Percentiles rank a stretch among this genome's conserved stretches.
phyloP scores from a whole-genome alignment of 2,113 vertebrate genomes.

The Megalops atlanticus region DNA sequence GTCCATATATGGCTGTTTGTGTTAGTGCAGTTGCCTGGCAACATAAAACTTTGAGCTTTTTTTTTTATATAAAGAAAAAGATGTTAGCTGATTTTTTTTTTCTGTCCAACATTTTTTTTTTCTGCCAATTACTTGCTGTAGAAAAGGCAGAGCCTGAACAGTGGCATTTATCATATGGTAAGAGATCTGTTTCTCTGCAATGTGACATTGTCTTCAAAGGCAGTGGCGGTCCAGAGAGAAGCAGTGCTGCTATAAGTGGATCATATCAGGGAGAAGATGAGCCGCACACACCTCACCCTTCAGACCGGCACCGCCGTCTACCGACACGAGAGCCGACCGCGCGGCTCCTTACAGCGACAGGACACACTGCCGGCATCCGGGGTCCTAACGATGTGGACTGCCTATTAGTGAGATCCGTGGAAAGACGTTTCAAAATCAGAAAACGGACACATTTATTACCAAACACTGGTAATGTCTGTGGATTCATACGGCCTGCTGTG shows the following conservation, averaged over 20 bases:
- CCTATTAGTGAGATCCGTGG: not conserved
- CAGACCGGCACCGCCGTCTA: slow-evolving; percentile 20
- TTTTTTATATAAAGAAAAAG: slow-evolving; percentile 27
- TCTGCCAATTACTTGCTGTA: slow-evolving; percentile 7
- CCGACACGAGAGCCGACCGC: slow-evolving; percentile 12
- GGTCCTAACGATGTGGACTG: not conserved
- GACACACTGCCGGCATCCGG: not conserved
- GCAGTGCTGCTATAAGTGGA: slow-evolving; percentile 27
- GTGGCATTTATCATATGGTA: not conserved
- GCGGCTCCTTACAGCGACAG: not conserved
- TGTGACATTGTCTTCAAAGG: slow-evolving; percentile 28
- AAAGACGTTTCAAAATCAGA: slow-evolving; percentile 18
- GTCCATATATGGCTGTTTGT: slow-evolving; percentile 38
- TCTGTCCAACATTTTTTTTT: slow-evolving; percentile 17
- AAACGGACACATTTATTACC: no score
- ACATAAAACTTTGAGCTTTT: slow-evolving; percentile 28
- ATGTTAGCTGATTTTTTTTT: slow-evolving; percentile 12
- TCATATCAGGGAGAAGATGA: not conserved
- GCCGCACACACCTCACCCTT: slow-evolving; percentile 13
- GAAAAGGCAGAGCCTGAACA: not conserved
- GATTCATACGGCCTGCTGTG: not conserved
- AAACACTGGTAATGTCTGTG: no score
- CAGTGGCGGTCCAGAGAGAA: not conserved
- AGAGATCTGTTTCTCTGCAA: slow-evolving; percentile 17
- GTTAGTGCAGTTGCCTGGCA: slow-evolving; percentile 46